Evolutionary conservation across 2,113 vertebrate genomes (phyloP).

Genomic region (Oreochromis spilurus): DNA sequence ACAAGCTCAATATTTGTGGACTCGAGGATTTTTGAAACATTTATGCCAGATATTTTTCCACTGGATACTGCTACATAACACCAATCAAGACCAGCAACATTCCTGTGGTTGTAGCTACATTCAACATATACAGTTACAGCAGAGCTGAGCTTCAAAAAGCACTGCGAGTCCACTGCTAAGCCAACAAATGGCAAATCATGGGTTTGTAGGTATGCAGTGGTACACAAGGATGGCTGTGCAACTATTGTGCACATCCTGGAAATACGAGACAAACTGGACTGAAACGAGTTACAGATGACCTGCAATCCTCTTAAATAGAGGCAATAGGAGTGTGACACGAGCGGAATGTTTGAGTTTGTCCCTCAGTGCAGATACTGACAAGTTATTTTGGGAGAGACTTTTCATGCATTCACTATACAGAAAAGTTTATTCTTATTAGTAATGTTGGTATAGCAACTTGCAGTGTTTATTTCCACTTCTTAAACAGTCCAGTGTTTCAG

Average conservation of each 20-base stretch:
- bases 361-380: neutral
- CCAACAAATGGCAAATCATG: constrained; percentile 32
- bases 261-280: neutral
- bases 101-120: constrained; percentile 36
- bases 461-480: neutral
- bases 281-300: neutral
- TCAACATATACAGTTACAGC: constrained; percentile 43
- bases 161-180: constrained; percentile 16
- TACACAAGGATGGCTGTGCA: neutral
- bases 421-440: neutral
- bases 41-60: constrained; percentile 41
- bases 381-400: neutral
- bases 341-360: neutral
- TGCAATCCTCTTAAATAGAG: neutral
- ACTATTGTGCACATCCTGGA: neutral
- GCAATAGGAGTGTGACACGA: neutral
- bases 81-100: constrained; percentile 35
- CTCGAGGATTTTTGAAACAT: constrained; percentile 29
- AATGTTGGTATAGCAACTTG: neutral
- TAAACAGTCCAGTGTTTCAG: neutral
- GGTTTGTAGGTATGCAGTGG: constrained; percentile 33
- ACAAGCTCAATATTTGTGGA: constrained; percentile 43
- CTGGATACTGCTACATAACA: constrained; percentile 36
- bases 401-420: neutral
- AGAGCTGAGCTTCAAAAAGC: constrained; percentile 43